A percentile compares a stretch with the other conserved stretches of the same genome.
phyloP scores from a whole-genome alignment of 2,113 vertebrate genomes.

The mouse (Mus musculus) region DNA sequence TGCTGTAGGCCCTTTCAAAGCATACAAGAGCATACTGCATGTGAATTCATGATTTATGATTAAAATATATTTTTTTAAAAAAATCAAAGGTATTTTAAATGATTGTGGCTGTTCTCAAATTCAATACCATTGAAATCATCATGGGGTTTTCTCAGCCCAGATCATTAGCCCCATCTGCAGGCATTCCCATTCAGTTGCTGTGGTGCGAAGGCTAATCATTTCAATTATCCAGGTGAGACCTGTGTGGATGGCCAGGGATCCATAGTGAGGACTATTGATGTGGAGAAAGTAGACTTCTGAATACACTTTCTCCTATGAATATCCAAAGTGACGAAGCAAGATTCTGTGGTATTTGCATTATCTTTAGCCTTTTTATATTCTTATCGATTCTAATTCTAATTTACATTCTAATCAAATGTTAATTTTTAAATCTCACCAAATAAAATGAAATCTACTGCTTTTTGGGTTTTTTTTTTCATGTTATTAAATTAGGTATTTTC shows the following conservation, averaged over 20 bases:
- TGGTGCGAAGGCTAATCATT: neutral
- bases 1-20: neutral
- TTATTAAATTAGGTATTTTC: too few species aligned
- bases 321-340: neutral
- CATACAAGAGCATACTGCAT: neutral
- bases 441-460: neutral
- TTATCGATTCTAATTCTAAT: neutral
- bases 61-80: neutral
- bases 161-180: neutral
- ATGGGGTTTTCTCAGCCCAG: neutral
- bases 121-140: neutral
- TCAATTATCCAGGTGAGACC: neutral
- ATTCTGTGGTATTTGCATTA: neutral
- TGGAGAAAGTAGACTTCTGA: neutral
- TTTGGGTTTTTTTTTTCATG: neutral
- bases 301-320: neutral
- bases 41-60: neutral
- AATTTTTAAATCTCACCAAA: neutral
- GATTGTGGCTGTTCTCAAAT: neutral
- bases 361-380: neutral
- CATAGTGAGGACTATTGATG: neutral
- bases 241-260: neutral
- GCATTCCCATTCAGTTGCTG: neutral
- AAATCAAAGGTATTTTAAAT: neutral
- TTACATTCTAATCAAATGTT: neutral